phyloP scores from a whole-genome alignment of 1,140 invertebrate species.

The Brachionus rubens region DNA sequence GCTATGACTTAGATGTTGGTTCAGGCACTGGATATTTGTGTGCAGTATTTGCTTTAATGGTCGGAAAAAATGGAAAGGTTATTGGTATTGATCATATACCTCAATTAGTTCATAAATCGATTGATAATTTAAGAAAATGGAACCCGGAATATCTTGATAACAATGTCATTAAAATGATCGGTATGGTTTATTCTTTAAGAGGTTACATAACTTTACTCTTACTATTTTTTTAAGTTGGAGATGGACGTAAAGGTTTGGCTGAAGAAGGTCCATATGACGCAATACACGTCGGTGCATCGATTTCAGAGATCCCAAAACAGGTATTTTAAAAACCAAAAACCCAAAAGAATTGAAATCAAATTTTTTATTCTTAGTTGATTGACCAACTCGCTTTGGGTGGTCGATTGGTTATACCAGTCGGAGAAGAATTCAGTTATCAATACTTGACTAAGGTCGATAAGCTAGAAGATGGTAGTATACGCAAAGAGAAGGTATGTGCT shows the following conservation, averaged over 20 bases:
- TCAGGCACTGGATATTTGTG: constrained; percentile 92
- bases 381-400: constrained; percentile 77
- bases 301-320: constrained; percentile 71
- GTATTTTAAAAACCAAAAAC: constrained; percentile 60
- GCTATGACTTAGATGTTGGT: constrained; percentile 73
- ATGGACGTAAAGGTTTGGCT: constrained; percentile 75
- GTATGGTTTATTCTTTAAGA: not conserved
- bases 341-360: not conserved
- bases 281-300: constrained; percentile 89
- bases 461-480: constrained; percentile 72
- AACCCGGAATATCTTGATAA: constrained; percentile 61
- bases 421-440: constrained; percentile 65
- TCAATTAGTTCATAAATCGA: constrained; percentile 73
- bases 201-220: not conserved
- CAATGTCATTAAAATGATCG: not conserved
- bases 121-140: constrained; percentile 73
- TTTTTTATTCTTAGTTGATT: constrained; percentile 63
- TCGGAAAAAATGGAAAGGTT: constrained; percentile 71
- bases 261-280: constrained; percentile 78
- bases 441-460: constrained; percentile 71
- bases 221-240: constrained; percentile 65
- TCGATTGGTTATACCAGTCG: constrained; percentile 84
- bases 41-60: constrained; percentile 85
- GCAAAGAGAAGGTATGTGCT: constrained; percentile 77
- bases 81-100: constrained; percentile 90